Evolutionary conservation across 2,113 vertebrate genomes (phyloP).

Genomic region (Clinocottus analis): DNA sequence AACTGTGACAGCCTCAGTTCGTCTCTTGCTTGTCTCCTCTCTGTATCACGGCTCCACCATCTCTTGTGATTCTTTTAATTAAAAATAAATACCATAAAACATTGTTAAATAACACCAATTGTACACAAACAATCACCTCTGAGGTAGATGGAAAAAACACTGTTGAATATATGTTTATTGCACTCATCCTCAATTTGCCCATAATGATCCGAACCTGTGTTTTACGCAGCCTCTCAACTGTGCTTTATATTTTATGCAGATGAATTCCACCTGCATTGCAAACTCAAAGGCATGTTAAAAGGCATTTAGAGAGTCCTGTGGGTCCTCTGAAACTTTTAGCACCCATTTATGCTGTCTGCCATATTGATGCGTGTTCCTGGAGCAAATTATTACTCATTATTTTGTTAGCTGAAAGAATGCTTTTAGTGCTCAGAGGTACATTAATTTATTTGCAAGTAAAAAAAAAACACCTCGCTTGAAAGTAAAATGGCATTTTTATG

Average conservation of each 20-base stretch:
- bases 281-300: conserved; percentile 42
- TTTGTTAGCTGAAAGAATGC: conserved; percentile 45
- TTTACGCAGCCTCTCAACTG: conserved; percentile 7
- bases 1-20: neutral
- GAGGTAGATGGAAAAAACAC: neutral
- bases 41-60: neutral
- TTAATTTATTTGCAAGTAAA: conserved; percentile 54
- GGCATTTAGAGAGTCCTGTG: conserved; percentile 27
- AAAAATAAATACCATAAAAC: neutral
- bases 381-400: conserved; percentile 68
- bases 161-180: neutral
- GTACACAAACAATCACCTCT: neutral
- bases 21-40: neutral
- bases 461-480: conserved; percentile 5
- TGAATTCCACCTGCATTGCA: conserved; percentile 27
- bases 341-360: conserved; percentile 49
- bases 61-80: neutral
- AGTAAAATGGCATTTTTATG: neutral
- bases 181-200: conserved; percentile 2
- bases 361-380: conserved; percentile 51
- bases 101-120: neutral
- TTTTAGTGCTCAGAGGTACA: conserved; percentile 68
- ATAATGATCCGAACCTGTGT: conserved; percentile 22
- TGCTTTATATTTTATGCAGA: conserved; percentile 37
- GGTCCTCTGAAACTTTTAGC: conserved; percentile 42